Evolutionary conservation across 2,113 vertebrate species (phyloP), one percentile per base, ranked within the genome.

Genomic region (Eretmochelys imbricata): DNA sequence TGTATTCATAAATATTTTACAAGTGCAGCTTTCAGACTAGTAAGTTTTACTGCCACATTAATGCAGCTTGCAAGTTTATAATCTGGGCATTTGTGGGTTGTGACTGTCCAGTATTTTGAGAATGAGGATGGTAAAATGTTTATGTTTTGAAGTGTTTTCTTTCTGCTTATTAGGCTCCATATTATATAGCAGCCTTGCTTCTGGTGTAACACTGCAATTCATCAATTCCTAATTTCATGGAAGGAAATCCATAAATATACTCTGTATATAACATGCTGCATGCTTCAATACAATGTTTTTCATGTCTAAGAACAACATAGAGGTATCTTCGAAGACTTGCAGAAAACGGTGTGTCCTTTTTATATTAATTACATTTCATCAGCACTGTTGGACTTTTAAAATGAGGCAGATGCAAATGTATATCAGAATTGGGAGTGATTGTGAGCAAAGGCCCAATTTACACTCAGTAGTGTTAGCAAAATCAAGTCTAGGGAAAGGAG

Each of bases 1-100:
- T 91, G 97, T 96, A 96, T 98, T 98, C 98, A 98, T 98, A 98
- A 98, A 98, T 98, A 98, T 98, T 98, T 98, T 96, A 98, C 96
- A 98, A 98, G 96, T 96, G 95, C 88, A 94, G 97, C 96, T 98
- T 98, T 98, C 97, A 98, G 95, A 94, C 85, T 91, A 96, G 96
- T 95, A 97, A 98, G 97, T 98, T 98, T 98, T 98, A 97, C 97
- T 97, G 97, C 96, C 97, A 97, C 93, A 95, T 98, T 97, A 98
- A 97, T 96, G 95, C 93, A 96, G 94, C 95, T 96, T 97, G 91
- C 79, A 96, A 97, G 96, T 98, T 98, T 98, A 98, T 96, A 98
- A 97, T 90, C 90, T 93, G 94, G 93, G 96, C 90, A 95, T 96
- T 95, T 96, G 94, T 57, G 53, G 94, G 84, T 89, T 98, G 97